Conservation (phyloP, 2,888 invertebrate genomes). For the Tachina grossa region DNA sequence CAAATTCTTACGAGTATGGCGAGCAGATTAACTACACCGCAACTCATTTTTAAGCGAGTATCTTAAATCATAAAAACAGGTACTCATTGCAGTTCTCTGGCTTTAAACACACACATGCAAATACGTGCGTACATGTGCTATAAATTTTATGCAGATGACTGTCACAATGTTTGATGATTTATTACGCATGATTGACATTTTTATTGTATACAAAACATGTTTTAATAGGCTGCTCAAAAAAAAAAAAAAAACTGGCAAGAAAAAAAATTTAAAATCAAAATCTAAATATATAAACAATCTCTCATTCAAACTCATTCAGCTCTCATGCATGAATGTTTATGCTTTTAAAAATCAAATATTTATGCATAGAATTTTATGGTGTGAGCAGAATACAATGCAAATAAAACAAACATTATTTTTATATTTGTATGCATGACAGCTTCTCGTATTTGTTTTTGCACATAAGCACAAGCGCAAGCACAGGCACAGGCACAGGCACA, state of each 20-base stretch:
- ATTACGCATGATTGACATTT: slow-evolving; percentile 80
- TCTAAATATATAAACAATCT: background rate
- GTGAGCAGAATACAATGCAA: slow-evolving; percentile 9
- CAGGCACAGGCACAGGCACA: background rate
- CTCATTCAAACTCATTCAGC: background rate
- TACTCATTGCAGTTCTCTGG: too few species aligned
- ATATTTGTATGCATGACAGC: slow-evolving; percentile 45
- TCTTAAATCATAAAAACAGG: too few species aligned
- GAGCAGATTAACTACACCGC: too few species aligned
- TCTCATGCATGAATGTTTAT: slow-evolving; percentile 69
- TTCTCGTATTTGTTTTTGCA: slow-evolving; percentile 32
- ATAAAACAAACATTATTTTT: slow-evolving; percentile 34
- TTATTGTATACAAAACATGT: slow-evolving; percentile 74
- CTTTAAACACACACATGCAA: background rate
- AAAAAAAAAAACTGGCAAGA: slow-evolving; percentile 11
- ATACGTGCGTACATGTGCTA: background rate
- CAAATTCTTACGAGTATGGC: too few species aligned
- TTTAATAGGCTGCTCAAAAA: slow-evolving; percentile 55
- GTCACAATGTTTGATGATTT: slow-evolving; percentile 75
- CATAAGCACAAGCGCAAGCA: background rate
- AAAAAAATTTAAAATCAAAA: background rate
- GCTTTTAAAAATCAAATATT: slow-evolving; percentile 29
- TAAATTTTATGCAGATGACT: slow-evolving; percentile 53
- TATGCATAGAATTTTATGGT: slow-evolving; percentile 12
- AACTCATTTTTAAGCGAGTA: too few species aligned